Evolutionary conservation across 2,797 vertebrate genomes (phyloP), one percentile per base, ranked within the genome.

Genomic region (Podarcis siculus): DNA sequence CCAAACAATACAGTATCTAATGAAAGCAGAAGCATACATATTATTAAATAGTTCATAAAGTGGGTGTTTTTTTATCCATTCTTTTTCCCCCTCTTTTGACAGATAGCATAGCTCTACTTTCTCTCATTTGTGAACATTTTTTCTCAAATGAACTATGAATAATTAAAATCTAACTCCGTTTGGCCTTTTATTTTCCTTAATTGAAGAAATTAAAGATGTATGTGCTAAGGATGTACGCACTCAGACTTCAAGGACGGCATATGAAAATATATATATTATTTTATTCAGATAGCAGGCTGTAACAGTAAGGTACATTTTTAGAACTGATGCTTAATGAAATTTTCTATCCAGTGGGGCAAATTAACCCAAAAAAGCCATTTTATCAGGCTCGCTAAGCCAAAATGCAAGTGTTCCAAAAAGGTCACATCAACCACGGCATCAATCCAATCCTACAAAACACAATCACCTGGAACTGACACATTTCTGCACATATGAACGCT

Each of bases 141-240:
- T 96, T 95, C 95, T 96, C 95, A 97, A 97, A 96, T 97, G 96
- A 96, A 95, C 95, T 95, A 97, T 97, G 95, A 97, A 97, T 97
- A 97, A 97, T 97, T 97, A 97, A 97, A 96, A 94, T 91, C 91
- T 94, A 90, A 91, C 95, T 96, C 94, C 96, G 96, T 96, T 97
- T 96, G 92, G 95, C 95, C 96, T 95, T 95, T 92, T 96, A 92
- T 93, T 95, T 96, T 96, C 95, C 93, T 96, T 97, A 96, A 97
- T 95, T 96, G 96, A 97, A 96, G 96, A 97, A 97, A 96, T 96
- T 96, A 96, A 97, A 97, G 96, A 97, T 97, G 96, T 94, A 97
- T 96, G 95, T 86, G 96, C 95, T 96, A 96, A 97, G 96, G 95
- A 97, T 97, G 97, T 95, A 97, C 95, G 94, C 83, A 89, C 94